phyloP scores from a whole-genome alignment of 2,113 vertebrate species.

The Bostrychus sinensis region DNA sequence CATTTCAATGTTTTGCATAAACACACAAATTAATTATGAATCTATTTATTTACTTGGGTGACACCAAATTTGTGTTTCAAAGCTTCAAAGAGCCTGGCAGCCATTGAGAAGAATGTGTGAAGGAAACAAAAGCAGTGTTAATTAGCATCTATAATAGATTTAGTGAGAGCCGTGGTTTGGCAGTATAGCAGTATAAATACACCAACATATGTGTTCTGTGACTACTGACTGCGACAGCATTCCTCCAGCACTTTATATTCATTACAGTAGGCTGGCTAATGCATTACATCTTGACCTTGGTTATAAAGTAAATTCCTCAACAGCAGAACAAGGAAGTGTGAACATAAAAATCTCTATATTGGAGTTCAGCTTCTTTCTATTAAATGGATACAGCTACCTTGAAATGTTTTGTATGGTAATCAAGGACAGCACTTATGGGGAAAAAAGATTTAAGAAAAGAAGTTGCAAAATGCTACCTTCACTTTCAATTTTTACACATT shows the following conservation, averaged over 20 bases:
- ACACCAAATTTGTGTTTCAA: constrained; percentile 6
- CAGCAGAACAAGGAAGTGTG: neutral
- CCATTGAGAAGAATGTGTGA: constrained; percentile 41
- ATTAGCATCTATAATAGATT: constrained; percentile 64
- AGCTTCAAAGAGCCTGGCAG: constrained; percentile 22
- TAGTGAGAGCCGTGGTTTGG: constrained; percentile 49
- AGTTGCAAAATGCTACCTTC: neutral
- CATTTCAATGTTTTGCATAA: constrained; percentile 24
- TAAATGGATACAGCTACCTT: neutral
- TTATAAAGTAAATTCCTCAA: constrained; percentile 9
- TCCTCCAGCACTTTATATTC: constrained; percentile 13
- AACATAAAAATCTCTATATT: too few relatives aligned
- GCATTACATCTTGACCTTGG: constrained; percentile 30
- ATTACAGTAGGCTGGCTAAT: neutral
- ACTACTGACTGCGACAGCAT: neutral
- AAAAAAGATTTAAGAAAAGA: too few relatives aligned
- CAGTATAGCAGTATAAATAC: constrained; percentile 32
- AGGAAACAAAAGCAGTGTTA: constrained; percentile 43
- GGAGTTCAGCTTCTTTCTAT: neutral
- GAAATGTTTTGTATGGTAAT: neutral
- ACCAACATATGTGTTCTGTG: neutral
- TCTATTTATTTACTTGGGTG: constrained; percentile 26
- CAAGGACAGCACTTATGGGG: neutral
- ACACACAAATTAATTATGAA: constrained; percentile 24
- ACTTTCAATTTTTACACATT: neutral